Conservation (phyloP, 2,888 invertebrate genomes). For the Lasius platythorax region DNA sequence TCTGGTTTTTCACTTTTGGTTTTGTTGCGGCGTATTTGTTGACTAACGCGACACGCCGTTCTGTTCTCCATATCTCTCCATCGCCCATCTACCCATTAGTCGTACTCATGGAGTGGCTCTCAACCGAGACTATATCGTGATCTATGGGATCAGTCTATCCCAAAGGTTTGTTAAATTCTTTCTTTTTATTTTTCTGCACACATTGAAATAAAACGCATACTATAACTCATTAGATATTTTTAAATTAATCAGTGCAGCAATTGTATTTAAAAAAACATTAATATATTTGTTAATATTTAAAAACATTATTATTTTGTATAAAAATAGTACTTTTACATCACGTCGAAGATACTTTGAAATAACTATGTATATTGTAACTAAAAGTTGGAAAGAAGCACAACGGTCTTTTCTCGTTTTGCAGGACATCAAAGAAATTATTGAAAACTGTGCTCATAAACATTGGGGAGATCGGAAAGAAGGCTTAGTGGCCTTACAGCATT, state of each 20-base stretch:
- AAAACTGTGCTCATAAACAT: conserved; percentile 94
- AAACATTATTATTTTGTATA: background rate
- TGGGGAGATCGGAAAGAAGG: conserved; percentile 99
- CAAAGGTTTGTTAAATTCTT: conserved; percentile 85
- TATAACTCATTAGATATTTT: background rate
- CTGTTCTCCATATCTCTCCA: conserved; percentile 75
- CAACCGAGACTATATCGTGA: conserved; percentile 91
- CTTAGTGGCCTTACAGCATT: conserved; percentile 92
- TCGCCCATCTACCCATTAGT: conserved; percentile 90
- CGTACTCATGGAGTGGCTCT: conserved; percentile 94
- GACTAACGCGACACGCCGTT: conserved; percentile 80
- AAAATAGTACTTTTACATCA: background rate
- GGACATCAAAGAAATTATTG: conserved; percentile 95
- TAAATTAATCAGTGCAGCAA: conserved; percentile 13
- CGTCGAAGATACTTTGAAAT: background rate
- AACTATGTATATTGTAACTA: background rate
- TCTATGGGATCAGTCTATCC: conserved; percentile 87
- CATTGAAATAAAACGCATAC: conserved; percentile 2
- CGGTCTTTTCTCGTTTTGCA: conserved; percentile 83
- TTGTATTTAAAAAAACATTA: background rate
- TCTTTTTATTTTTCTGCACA: conserved; percentile 67
- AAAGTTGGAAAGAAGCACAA: background rate
- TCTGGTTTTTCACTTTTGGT: conserved; percentile 79
- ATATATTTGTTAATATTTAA: background rate
- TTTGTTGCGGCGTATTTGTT: conserved; percentile 80